phyloP scores from a whole-genome alignment of 1,140 invertebrate genomes.

The Diabrotica undecimpunctata region DNA sequence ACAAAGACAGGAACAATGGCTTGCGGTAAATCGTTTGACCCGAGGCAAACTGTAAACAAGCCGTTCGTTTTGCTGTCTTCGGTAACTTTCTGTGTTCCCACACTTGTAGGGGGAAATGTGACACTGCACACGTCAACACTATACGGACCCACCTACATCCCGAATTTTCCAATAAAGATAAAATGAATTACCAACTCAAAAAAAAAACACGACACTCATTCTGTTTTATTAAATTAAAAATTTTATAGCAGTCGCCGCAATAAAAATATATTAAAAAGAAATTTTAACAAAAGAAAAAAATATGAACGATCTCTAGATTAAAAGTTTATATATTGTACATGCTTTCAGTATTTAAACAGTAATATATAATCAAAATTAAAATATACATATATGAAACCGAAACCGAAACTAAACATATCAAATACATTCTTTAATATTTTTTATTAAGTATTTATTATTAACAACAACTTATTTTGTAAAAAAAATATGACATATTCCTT shows the following conservation, averaged over 20 bases:
- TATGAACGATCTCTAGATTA: too few species aligned
- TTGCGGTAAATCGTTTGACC: conserved; percentile 15
- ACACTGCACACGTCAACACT: conserved; percentile 19
- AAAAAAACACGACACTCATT: conserved; percentile 7
- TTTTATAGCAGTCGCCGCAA: not conserved
- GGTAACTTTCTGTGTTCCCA: conserved; percentile 17
- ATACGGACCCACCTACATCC: conserved; percentile 1
- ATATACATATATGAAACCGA: too few species aligned
- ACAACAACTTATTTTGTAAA: too few species aligned
- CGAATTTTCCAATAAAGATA: conserved; percentile 8
- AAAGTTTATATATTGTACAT: too few species aligned
- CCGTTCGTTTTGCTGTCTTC: conserved; percentile 20
- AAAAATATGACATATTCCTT: too few species aligned
- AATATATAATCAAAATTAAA: too few species aligned
- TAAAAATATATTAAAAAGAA: too few species aligned
- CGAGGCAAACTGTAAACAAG: conserved; percentile 20
- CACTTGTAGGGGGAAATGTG: conserved; percentile 8
- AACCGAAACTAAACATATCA: too few species aligned
- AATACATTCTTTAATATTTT: too few species aligned
- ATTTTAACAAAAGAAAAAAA: too few species aligned
- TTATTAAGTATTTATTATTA: too few species aligned
- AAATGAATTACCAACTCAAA: conserved; percentile 15
- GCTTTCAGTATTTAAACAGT: too few species aligned
- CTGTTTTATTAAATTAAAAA: conserved; percentile 16
- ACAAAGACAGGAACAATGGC: conserved; percentile 12